Conservation (phyloP, 2,888 invertebrate genomes). For the Dasysyrphus albostriatus region DNA sequence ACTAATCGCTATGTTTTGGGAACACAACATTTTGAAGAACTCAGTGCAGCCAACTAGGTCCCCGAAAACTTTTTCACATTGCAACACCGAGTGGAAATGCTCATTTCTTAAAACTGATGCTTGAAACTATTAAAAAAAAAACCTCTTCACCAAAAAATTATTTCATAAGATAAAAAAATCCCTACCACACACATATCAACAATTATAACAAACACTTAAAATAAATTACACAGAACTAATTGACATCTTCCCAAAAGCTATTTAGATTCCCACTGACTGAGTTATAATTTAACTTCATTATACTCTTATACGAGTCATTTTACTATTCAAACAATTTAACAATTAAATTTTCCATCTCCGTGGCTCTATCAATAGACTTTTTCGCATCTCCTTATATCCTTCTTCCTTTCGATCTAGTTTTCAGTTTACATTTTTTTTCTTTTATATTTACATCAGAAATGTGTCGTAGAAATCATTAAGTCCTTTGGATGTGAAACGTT, state of each 20-base stretch:
- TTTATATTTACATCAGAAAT: constrained; percentile 70
- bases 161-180: too few relatives aligned
- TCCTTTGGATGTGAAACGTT: constrained; percentile 51
- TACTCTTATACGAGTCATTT: constrained; percentile 39
- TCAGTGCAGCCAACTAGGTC: too few relatives aligned
- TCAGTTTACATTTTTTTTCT: constrained; percentile 51
- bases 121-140: too few relatives aligned
- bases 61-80: too few relatives aligned
- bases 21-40: too few relatives aligned
- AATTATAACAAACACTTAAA: background rate
- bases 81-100: too few relatives aligned
- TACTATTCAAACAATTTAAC: constrained; percentile 64
- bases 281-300: constrained; percentile 15
- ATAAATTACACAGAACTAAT: constrained; percentile 54
- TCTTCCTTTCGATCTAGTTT: constrained; percentile 27
- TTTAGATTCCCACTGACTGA: background rate
- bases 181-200: too few relatives aligned
- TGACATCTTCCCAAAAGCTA: constrained; percentile 14
- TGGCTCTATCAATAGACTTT: background rate
- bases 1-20: too few relatives aligned
- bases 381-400: background rate
- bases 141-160: too few relatives aligned
- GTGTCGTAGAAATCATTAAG: constrained; percentile 69
- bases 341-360: constrained; percentile 56
- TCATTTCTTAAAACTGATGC: too few relatives aligned